These are phyloP conservation scores for Heliconius nattereri DNA, from an alignment of 1,140 invertebrate species.

Conservation along the genomic window DNA sequence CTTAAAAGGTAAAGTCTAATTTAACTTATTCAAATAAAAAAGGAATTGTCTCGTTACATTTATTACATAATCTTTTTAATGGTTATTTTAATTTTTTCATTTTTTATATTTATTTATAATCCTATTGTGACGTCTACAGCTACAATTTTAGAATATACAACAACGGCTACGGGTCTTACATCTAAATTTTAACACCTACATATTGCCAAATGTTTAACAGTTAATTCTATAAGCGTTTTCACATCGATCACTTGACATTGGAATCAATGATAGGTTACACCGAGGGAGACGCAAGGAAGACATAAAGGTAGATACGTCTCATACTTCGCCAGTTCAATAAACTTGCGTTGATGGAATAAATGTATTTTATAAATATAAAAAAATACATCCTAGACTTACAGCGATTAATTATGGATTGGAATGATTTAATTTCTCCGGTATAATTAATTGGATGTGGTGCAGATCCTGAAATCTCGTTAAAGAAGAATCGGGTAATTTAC, in stretches of 20 bases:
- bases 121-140: neutral
- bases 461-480: too few species aligned
- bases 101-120: neutral
- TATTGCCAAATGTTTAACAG: conserved; percentile 44
- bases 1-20: neutral
- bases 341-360: neutral
- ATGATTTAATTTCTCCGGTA: too few species aligned
- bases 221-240: conserved; percentile 71
- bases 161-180: conserved; percentile 18
- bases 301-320: conserved; percentile 17
- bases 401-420: too few species aligned
- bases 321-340: neutral
- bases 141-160: conserved; percentile 17
- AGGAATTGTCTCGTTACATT: neutral
- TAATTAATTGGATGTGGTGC: too few species aligned
- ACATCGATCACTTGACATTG: conserved; percentile 72
- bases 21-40: neutral
- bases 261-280: conserved; percentile 38
- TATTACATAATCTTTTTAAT: neutral
- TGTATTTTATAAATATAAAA: neutral
- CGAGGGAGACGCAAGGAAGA: conserved; percentile 47
- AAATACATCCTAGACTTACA: neutral
- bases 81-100: neutral
- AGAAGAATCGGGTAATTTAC: too few species aligned
- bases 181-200: conserved; percentile 24